Conservation (phyloP, 1,140 invertebrate species). For the Triops longicaudatus region DNA sequence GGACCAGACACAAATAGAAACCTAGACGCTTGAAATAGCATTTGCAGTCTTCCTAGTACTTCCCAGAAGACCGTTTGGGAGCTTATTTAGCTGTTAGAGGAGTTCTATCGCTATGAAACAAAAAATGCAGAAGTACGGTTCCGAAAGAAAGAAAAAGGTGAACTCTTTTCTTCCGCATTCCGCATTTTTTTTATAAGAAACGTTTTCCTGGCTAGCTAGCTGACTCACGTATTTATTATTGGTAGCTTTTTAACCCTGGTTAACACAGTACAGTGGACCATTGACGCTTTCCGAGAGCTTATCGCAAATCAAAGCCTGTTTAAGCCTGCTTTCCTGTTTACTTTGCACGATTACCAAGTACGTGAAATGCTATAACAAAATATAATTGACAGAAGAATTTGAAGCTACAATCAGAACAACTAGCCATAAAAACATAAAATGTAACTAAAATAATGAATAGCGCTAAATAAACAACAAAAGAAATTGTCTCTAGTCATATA, state of each 20-base stretch:
- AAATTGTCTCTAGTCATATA: too few relatives aligned
- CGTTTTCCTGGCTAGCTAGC: neutral
- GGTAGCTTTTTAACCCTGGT: neutral
- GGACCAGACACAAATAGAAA: slow-evolving; percentile 15
- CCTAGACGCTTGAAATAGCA: slow-evolving; percentile 2
- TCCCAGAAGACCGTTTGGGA: neutral
- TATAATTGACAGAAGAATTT: too few relatives aligned
- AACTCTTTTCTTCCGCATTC: neutral
- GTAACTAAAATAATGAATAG: too few relatives aligned
- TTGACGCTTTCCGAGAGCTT: too few relatives aligned
- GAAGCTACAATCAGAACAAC: too few relatives aligned
- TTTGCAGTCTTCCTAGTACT: neutral
- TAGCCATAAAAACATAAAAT: too few relatives aligned
- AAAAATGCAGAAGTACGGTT: neutral
- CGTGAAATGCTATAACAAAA: too few relatives aligned
- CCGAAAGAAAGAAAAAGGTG: neutral
- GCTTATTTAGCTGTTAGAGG: neutral
- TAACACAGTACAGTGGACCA: neutral
- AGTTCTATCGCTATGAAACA: neutral
- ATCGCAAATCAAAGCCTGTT: too few relatives aligned
- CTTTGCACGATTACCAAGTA: too few relatives aligned
- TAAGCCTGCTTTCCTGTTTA: too few relatives aligned
- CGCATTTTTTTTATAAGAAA: neutral
- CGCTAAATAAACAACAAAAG: too few relatives aligned
- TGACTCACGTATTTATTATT: neutral